Evolutionary conservation across 30 jellyfish, hydroid and myxozoan species (phyloP).

Genomic region (Calvadosia cruxmelitensis): DNA sequence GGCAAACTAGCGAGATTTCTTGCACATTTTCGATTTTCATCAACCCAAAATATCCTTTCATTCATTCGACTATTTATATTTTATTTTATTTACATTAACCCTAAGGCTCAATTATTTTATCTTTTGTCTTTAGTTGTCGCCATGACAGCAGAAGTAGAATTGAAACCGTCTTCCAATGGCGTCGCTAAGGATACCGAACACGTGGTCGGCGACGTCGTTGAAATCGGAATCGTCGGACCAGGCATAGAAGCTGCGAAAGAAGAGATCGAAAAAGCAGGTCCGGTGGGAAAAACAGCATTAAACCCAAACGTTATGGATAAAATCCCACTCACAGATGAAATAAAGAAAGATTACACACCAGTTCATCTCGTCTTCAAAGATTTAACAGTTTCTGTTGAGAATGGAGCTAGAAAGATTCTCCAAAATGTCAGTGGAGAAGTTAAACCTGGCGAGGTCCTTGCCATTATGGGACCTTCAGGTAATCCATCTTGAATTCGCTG

Average conservation of each 20-base stretch:
- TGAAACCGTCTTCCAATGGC: no score
- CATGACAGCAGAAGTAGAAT: no score
- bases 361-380: conserved; percentile 38
- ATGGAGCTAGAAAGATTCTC: conserved; percentile 25
- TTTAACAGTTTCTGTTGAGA: conserved; percentile 16
- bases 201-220: no score
- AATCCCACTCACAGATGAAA: background rate
- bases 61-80: no score
- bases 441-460: conserved; percentile 62
- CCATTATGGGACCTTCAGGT: conserved; percentile 84
- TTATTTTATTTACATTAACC: no score
- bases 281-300: background rate
- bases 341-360: conserved; percentile 5
- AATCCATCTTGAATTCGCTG: background rate
- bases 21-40: no score
- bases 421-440: conserved; percentile 49
- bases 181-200: no score
- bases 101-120: no score
- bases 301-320: no score
- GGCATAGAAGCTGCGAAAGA: background rate
- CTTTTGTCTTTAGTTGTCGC: no score
- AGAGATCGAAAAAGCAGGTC: background rate
- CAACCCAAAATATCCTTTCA: no score
- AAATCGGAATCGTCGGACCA: background rate
- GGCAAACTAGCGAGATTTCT: no score